Evolutionary conservation across 1,140 invertebrate genomes (phyloP).

Genomic region (Palaemon carinicauda): DNA sequence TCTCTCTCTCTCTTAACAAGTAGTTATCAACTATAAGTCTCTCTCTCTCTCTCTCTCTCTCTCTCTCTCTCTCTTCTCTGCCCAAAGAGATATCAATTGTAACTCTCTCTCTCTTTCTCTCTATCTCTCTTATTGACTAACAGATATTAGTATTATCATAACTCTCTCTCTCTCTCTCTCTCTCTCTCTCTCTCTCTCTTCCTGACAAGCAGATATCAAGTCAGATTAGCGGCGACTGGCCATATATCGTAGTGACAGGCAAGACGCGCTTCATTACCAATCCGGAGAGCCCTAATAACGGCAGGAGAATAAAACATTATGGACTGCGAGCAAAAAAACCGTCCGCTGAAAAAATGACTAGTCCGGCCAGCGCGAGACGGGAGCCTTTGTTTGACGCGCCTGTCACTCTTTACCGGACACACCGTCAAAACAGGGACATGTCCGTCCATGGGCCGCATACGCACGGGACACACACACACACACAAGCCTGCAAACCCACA

Average conservation of each 20-base stretch:
- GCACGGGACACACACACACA: not conserved
- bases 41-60: not conserved
- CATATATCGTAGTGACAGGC: slow-evolving; percentile 38
- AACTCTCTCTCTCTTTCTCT: not conserved
- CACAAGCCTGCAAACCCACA: no score
- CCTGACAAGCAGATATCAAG: not conserved
- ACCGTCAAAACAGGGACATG: slow-evolving; percentile 32
- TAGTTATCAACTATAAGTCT: no score
- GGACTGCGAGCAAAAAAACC: not conserved
- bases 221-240: slow-evolving; percentile 16
- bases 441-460: not conserved
- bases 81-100: no score
- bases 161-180: no score
- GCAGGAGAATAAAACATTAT: not conserved
- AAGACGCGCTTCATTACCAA: slow-evolving; percentile 37
- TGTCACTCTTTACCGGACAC: slow-evolving; percentile 37
- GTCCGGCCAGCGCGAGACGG: not conserved
- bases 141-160: no score
- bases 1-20: not conserved
- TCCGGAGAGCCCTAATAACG: slow-evolving; percentile 20
- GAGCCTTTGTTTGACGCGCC: slow-evolving; percentile 4
- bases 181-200: slow-evolving; percentile 11
- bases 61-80: not conserved
- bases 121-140: not conserved
- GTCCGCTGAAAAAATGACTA: slow-evolving; percentile 20